A percentile compares a stretch with the other conserved stretches of the same genome.
Conservation (phyloP, 2,888 invertebrate species). For the Agrilus cyanescens region DNA sequence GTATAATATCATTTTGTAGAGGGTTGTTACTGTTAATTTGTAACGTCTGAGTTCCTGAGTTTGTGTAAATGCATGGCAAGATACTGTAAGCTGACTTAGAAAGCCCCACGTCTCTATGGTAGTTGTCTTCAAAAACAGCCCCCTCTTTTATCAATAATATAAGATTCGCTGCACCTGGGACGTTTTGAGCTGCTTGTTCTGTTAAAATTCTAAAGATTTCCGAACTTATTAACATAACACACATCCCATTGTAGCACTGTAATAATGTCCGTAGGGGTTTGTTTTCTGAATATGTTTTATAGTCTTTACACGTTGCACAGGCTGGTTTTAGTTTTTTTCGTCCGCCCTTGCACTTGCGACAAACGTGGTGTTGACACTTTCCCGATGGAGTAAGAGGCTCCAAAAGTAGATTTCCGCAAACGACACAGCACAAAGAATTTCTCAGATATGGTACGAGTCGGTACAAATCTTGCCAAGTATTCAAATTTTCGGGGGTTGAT, state of each 20-base stretch:
- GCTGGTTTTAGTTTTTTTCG: slow-evolving; percentile 74
- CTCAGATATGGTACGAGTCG: slow-evolving; percentile 73
- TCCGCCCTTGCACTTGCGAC: slow-evolving; percentile 72
- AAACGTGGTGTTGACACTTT: slow-evolving; percentile 82
- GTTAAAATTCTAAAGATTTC: slow-evolving; percentile 53
- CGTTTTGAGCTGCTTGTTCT: slow-evolving; percentile 42
- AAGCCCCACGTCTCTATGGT: slow-evolving; percentile 58
- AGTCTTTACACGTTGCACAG: slow-evolving; percentile 77
- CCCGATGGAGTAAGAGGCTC: slow-evolving; percentile 71
- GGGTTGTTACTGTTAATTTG: slow-evolving; percentile 17
- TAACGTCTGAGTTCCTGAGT: slow-evolving; percentile 45
- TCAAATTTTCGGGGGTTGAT: slow-evolving; percentile 58
- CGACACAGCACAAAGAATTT: slow-evolving; percentile 79
- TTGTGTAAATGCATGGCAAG: slow-evolving; percentile 59
- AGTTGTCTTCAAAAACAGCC: slow-evolving; percentile 63
- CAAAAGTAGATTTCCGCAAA: slow-evolving; percentile 71
- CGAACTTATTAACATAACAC: slow-evolving; percentile 68
- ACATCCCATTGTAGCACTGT: slow-evolving; percentile 81
- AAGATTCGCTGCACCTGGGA: slow-evolving; percentile 46
- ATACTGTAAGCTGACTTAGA: slow-evolving; percentile 65
- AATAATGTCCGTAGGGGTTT: slow-evolving; percentile 67
- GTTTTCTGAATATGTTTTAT: slow-evolving; percentile 71
- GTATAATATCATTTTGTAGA: slow-evolving; percentile 10
- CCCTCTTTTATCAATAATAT: slow-evolving; percentile 71
- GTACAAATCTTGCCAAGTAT: slow-evolving; percentile 70